Evolutionary conservation across 2,113 vertebrate species (phyloP), one percentile per base, ranked within the genome.

Genomic region (Bothrops jararaca): DNA sequence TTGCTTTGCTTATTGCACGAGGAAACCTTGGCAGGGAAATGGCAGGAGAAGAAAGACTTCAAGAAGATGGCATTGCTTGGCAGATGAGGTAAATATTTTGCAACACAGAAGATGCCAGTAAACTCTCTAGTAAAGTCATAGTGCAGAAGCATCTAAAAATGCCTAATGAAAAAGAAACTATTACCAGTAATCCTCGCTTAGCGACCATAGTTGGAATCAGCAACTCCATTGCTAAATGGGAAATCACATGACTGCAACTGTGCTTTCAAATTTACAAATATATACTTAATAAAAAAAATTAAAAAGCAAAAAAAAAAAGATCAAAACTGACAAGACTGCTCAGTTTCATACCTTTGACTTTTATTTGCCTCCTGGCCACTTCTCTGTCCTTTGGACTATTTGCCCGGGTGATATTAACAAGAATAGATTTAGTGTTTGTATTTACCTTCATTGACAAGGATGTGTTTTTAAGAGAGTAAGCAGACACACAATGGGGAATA

Each of bases 111-210:
- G 94, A 91, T 94, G 93, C 85, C 93, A 95, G 95, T 93, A 86
- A 89, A 86, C 69, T 87, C 56, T 86, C 93, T 95, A 92, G 34
- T 92, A 92, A 94, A 92, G 93, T 95, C 56, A 89, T 92, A 85
- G 92, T 93, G 93, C 13, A 74, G 93, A 88, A 48, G 42, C 90
- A 95, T 93, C 95, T 93, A 93, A 93, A 89, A 86, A 29, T 89
- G 93, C 93, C 91, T 94, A 95, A 90, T 39, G 92, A 92, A 93
- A 95, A 96, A 95, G 93, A 94, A 95, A 93, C 69, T 89, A 29
- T 93, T 93, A 34, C 69, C 20, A 34, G n/a, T 34, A 39, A 15
- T 29, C 58, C 24, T 64, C 4, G 58, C 58, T 64, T 64, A 29
- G 58, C 1, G 26, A 64, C 26, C 26, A 64, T 26, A 29, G 26